Conservation (phyloP, 2,888 invertebrate species). For the Xylocampa areola region DNA sequence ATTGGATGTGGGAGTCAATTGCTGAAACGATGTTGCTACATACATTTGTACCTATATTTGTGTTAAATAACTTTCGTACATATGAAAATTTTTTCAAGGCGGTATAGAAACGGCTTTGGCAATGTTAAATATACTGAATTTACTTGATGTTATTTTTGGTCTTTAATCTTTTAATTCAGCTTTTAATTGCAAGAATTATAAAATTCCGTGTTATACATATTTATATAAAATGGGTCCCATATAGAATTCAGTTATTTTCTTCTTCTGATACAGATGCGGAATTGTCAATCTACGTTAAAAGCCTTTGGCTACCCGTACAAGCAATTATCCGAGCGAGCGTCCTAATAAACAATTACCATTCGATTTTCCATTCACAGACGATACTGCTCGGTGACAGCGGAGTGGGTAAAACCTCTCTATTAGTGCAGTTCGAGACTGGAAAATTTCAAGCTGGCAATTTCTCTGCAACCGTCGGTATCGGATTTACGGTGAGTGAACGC, state of each 20-base stretch:
- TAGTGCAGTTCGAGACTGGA: slow-evolving; percentile 98
- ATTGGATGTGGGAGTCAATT: slow-evolving; percentile 3
- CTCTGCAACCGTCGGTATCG: slow-evolving; percentile 98
- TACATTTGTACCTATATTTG: no score
- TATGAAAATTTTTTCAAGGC: no score
- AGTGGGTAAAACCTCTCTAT: slow-evolving; percentile 97
- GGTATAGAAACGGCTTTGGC: no score
- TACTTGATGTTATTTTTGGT: no score
- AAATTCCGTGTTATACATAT: no score
- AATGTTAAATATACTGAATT: no score
- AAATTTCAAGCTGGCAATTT: slow-evolving; percentile 97
- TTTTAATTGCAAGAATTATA: no score
- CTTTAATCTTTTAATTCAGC: no score
- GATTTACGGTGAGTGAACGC: slow-evolving; percentile 95
- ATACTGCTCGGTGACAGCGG: slow-evolving; percentile 98
- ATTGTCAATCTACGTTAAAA: slow-evolving; percentile 10
- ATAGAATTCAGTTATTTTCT: no score
- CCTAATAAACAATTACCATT: slow-evolving; percentile 24
- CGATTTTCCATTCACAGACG: slow-evolving; percentile 90
- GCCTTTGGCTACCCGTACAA: slow-evolving; percentile 8
- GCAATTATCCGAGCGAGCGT: slow-evolving; percentile 13
- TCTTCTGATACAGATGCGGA: background rate
- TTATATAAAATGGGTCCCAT: no score
- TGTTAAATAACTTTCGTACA: no score
- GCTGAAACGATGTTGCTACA: background rate